Base-by-base conservation (phyloP, 2,888 invertebrate species). In the Caenorhabditis macrosperma region DNA sequence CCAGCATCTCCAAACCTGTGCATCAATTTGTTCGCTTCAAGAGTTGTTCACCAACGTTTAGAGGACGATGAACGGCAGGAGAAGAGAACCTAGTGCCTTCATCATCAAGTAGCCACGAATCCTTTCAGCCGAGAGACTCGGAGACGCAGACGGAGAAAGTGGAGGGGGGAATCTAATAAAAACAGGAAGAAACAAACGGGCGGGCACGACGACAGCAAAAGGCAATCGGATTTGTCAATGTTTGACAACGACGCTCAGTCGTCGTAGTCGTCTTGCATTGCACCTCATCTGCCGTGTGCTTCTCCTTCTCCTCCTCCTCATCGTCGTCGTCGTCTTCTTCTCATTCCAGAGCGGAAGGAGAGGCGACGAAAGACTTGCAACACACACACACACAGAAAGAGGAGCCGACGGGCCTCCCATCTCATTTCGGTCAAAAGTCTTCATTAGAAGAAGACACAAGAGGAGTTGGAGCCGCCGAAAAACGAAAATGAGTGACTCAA, bases 181-280 rank as follows among this genome's bases (percentile, higher is more conserved):
- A 60, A 60, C 61, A 63, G 72, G 68, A 64, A 67, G 55, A 55
- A 68, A 68, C 64, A 66, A 57, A 60, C 46, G 44, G 33, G 35
- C 44, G 17, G 30, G 10, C 10, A 50, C 22, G 38, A 33, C 46
- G 46, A 54, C 33, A 44, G 59, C 44, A 59, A 64, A 60, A 74
- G 74, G 63, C 71, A 63, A 71, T 71, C 71, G 44, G 71, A 71
- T 71, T 71, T 63, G 61, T 71, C 71, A 71, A 71, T 71, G 63
- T 71, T 71, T 71, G 71, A 71, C 71, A 33, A 41, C 28, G 38
- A 63, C 33, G 33, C 63, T 57, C 59, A 57, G 57, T 50, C 50
- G 15, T 54, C 55, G 20, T 55, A 55, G 46, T 46, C 44, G n/a
- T n/a, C n/a, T n/a, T 66, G 67, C 46, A 55, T 46, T 35, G 55